Evolutionary conservation across 2,113 vertebrate genomes (phyloP), one percentile per base, ranked within the genome.

Genomic region (Brachyhypopomus occidentalis): DNA sequence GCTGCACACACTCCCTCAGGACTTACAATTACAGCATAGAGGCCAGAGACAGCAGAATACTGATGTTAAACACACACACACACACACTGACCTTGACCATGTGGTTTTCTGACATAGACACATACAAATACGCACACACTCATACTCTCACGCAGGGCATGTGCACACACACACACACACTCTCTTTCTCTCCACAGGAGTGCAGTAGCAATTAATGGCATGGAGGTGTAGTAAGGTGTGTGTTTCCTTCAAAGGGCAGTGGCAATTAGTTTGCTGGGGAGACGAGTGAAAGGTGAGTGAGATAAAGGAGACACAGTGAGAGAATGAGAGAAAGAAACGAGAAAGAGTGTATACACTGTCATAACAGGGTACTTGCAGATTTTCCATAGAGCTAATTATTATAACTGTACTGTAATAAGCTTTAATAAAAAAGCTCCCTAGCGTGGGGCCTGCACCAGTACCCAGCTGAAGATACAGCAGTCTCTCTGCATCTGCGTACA

Each of bases 1-100:
- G 77, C 12, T 22, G 66, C 23, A 60, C 45, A 41, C 45, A 16
- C 30, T 86, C 84, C 84, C 74, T 20, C 56, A 58, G 81, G 84
- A 83, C 59, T 48, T 25, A 36, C 70, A 82, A 82, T 83, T 79
- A 85, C 80, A 72, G 84, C 69, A 80, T 45, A 72, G 63, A 77
- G 78, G 84, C 78, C 81, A 77, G 20, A 17, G 70, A 76, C 62
- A 86, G 78, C 36, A 30, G 74, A 64, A 64, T 67, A 27, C 64
- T 79, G 55, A 38, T 58, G 62, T 83, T 79, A 75, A 38, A 75
- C 60, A 30, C 30, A 30, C 30, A 30, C 30, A 30, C 38, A 78
- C 79, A 62, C 48, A 62, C 72, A 56, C n/a, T 76, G 70, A 86
- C 85, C 83, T 86, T 86, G 85, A 79, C 72, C 72, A 73, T 86